phyloP scores from a whole-genome alignment of 2,888 invertebrate species.

The Leucania comma region DNA sequence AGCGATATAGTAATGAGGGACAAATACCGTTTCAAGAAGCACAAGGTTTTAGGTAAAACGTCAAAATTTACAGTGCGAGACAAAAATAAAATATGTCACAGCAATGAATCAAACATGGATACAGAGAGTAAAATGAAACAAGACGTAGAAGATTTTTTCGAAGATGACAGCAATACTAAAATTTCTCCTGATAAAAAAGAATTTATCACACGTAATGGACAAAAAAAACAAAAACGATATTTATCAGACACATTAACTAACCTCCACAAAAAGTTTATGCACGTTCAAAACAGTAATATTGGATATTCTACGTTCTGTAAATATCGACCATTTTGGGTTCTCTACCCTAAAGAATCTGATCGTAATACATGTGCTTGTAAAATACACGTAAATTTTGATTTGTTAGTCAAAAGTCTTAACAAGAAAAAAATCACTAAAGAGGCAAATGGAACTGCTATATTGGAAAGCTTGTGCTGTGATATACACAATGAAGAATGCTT shows the following conservation, averaged over 20 bases:
- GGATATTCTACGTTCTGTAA: slow-evolving; percentile 48
- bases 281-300: slow-evolving; percentile 21
- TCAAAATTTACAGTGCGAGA: slow-evolving; percentile 36
- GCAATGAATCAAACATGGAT: slow-evolving; percentile 18
- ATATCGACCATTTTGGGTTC: slow-evolving; percentile 51
- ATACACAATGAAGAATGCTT: slow-evolving; percentile 42
- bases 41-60: slow-evolving; percentile 28
- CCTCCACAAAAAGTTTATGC: slow-evolving; percentile 38
- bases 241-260: slow-evolving; percentile 35
- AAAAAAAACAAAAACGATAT: slow-evolving; percentile 35
- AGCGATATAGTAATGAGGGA: slow-evolving; percentile 20
- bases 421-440: slow-evolving; percentile 39
- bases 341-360: slow-evolving; percentile 44
- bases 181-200: slow-evolving; percentile 16
- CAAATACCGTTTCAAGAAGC: slow-evolving; percentile 28
- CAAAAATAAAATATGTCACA: slow-evolving; percentile 29
- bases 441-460: slow-evolving; percentile 35
- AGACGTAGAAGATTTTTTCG: slow-evolving; percentile 44
- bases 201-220: slow-evolving; percentile 2
- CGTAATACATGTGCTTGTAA: slow-evolving; percentile 48
- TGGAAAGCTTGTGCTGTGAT: slow-evolving; percentile 48
- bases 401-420: slow-evolving; percentile 37
- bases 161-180: slow-evolving; percentile 39
- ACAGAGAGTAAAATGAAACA: slow-evolving; percentile 20
- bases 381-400: slow-evolving; percentile 48